Conservation (phyloP, 2,888 invertebrate species). For the Drosophila rellima region DNA sequence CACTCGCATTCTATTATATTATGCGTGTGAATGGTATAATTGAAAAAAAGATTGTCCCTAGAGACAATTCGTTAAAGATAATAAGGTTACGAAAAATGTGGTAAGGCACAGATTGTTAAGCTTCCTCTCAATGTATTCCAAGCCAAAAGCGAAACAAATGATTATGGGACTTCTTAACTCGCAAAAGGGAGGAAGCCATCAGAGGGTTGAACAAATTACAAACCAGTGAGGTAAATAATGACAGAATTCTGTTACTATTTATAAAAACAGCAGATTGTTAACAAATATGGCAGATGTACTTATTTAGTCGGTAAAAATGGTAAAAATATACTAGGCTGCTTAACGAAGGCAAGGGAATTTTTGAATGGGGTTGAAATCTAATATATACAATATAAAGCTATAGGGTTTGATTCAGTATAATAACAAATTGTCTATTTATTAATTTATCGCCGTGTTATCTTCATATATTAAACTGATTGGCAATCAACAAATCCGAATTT, state of each 20-base stretch:
- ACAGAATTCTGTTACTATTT: constrained; percentile 80
- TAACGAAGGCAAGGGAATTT: constrained; percentile 30
- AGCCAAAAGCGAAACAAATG: constrained; percentile 67
- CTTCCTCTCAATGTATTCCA: constrained; percentile 61
- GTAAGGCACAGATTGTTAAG: constrained; percentile 71
- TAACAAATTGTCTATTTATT: background rate
- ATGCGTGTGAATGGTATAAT: constrained; percentile 76
- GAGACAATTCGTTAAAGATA: constrained; percentile 78
- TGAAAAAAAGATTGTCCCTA: constrained; percentile 72
- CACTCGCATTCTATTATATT: constrained; percentile 72
- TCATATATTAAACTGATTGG: background rate
- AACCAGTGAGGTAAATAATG: constrained; percentile 80
- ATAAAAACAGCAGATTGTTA: constrained; percentile 75
- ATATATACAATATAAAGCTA: background rate
- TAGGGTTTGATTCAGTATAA: background rate
- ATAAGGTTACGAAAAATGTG: constrained; percentile 72
- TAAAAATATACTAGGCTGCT: constrained; percentile 36
- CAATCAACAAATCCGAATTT: background rate
- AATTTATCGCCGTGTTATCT: background rate
- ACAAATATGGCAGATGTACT: constrained; percentile 78
- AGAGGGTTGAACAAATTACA: constrained; percentile 75
- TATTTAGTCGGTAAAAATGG: constrained; percentile 49
- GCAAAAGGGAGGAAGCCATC: constrained; percentile 20
- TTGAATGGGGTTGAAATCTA: constrained; percentile 28
- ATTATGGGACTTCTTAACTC: constrained; percentile 56